Percentiles rank a stretch among this genome's conserved stretches.
These are phyloP conservation scores for Apoderus coryli DNA, from an alignment of 2,888 invertebrate species.

Conservation along the genomic window DNA sequence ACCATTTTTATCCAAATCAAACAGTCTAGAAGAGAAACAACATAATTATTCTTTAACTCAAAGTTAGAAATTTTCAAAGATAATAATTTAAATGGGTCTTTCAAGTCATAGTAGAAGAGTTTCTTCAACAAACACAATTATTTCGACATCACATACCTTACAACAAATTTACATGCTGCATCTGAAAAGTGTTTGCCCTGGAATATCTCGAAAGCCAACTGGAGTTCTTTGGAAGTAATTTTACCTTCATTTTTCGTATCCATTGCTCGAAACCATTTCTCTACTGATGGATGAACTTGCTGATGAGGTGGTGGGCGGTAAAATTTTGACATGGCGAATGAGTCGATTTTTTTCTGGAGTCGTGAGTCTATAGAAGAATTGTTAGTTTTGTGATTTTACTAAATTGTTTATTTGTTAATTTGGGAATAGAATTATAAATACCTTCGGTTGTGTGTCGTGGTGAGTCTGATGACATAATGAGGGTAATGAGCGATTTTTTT, in stretches of 20 bases:
- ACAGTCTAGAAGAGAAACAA: conserved; percentile 20
- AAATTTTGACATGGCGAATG: conserved; percentile 1
- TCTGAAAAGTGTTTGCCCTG: conserved; percentile 28
- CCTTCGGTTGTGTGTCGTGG: too few relatives aligned
- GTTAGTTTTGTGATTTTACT: conserved; percentile 20
- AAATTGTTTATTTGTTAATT: conserved; percentile 21
- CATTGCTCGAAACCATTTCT: conserved; percentile 24
- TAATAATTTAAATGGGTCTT: too few relatives aligned
- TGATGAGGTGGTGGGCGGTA: background rate
- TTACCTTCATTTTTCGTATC: conserved; percentile 23
- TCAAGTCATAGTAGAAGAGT: background rate
- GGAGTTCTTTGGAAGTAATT: conserved; percentile 26
- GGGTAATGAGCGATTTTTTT: too few relatives aligned
- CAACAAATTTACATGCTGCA: conserved; percentile 27
- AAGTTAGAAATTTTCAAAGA: too few relatives aligned
- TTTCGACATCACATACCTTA: conserved; percentile 14
- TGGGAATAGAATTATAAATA: too few relatives aligned
- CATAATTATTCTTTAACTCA: too few relatives aligned
- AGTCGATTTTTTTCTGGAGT: conserved; percentile 4
- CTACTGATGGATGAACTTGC: conserved; percentile 22
- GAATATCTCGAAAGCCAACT: conserved; percentile 27
- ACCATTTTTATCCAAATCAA: conserved; percentile 28
- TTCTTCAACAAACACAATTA: background rate
- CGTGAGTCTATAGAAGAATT: conserved; percentile 5
- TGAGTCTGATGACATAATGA: too few relatives aligned